phyloP scores from a whole-genome alignment of 2,113 vertebrate species.

The Parus major region DNA sequence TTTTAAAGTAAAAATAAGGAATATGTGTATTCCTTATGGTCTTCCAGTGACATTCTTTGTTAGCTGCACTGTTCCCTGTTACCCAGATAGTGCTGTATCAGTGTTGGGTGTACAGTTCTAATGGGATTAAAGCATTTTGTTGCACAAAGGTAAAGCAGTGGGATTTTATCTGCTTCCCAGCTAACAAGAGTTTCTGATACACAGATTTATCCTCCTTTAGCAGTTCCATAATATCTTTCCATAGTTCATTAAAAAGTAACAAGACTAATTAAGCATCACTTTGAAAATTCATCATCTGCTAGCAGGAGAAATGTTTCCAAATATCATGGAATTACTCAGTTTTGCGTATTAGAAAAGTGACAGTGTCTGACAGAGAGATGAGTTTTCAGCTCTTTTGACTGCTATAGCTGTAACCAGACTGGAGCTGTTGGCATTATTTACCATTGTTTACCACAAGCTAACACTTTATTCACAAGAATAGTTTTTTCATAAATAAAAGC shows the following conservation, averaged over 20 bases:
- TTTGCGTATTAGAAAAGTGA: neutral
- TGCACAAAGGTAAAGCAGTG: neutral
- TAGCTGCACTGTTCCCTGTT: neutral
- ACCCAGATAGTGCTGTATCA: neutral
- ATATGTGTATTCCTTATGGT: neutral
- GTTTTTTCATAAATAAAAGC: constrained; percentile 16
- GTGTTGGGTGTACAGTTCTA: neutral
- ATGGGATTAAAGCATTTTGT: constrained; percentile 22
- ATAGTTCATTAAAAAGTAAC: constrained; percentile 47
- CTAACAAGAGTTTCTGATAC: constrained; percentile 18
- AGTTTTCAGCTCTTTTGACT: neutral
- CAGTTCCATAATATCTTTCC: neutral
- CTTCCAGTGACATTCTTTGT: neutral
- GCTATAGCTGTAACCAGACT: neutral
- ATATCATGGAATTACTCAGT: neutral
- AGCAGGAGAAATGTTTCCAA: neutral
- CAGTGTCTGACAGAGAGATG: neutral
- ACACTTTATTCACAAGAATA: constrained; percentile 18
- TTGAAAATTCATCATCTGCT: constrained; percentile 39
- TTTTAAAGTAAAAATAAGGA: neutral
- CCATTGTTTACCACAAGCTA: constrained; percentile 26
- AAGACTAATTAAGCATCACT: constrained; percentile 51
- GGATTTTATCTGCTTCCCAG: constrained; percentile 27
- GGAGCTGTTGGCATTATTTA: constrained; percentile 1
- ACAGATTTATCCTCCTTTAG: constrained; percentile 54